Evolutionary conservation across 2,113 vertebrate genomes (phyloP), one percentile per base, ranked within the genome.

Genomic region (Pogonocichla stellata): DNA sequence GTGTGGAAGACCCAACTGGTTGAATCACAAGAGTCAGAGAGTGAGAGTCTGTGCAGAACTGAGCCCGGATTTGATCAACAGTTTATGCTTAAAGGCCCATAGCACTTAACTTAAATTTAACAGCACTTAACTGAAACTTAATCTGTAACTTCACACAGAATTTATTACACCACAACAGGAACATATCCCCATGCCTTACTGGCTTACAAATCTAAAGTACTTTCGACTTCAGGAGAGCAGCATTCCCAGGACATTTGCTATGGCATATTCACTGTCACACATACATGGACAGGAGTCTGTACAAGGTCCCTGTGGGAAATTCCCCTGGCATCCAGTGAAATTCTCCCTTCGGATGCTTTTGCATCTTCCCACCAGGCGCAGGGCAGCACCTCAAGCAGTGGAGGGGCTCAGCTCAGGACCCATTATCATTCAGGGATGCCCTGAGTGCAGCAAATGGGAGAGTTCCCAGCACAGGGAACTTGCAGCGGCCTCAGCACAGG

Each of bases 381-480:
- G 23, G 53, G 18, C 23, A 33, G 43, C 69, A 7, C 34, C 53
- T 58, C 0, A 1, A 64, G 31, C 18, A 69, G 34, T 24, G 3
- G 4, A 12, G 29, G 23, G 11, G 65, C 29, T 70, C 43, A 60
- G 43, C 43, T 34, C 43, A 42, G 65, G 24, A 29, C 34, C 8
- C 3, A 0, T 29, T 48, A 14, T 43, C 9, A 10, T 48, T 56
- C 31, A 29, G 34, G 40, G 53, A 33, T 38, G 17, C 28, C 51
- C 33, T 1, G 1, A 47, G 26, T 38, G 40, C 62, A 67, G n/a
- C 51, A 33, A 47, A 31, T 0, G 0, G 28, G 5, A 80, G 42
- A 67, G 51, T 17, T 80, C 42, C n/a, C 2, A 0, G 28, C 42
- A 61, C 2, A 2, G 25, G 25, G 48, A 26, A 50, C 48, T 26